These are phyloP conservation scores for Ametastegia equiseti DNA, from an alignment of 2,888 invertebrate genomes.

Conservation along the genomic window DNA sequence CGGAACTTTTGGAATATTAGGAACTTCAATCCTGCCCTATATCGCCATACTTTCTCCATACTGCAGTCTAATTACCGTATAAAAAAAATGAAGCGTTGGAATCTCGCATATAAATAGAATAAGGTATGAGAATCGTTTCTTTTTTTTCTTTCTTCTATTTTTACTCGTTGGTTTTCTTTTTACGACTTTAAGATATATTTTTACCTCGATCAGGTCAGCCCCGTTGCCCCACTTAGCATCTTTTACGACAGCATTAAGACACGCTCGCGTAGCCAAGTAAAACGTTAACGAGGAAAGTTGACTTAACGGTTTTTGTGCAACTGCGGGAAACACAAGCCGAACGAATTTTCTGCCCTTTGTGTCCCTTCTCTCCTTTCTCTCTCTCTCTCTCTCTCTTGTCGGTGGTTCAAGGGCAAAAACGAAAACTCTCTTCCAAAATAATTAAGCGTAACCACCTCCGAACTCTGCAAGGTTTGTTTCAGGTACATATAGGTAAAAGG, in stretches of 20 bases:
- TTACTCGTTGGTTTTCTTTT: too few species aligned
- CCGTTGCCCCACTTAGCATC: constrained; percentile 40
- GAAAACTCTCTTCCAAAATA: constrained; percentile 36
- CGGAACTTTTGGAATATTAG: too few species aligned
- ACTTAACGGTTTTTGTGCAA: constrained; percentile 24
- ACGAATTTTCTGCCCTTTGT: constrained; percentile 40
- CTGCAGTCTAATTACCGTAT: background rate
- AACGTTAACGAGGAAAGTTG: constrained; percentile 42
- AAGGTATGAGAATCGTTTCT: background rate
- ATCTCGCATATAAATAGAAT: background rate
- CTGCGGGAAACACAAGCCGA: constrained; percentile 12
- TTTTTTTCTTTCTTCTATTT: background rate
- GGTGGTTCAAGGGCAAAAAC: background rate
- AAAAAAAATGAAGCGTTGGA: background rate
- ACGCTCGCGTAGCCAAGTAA: constrained; percentile 31
- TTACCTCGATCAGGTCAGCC: constrained; percentile 37
- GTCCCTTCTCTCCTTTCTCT: too few species aligned
- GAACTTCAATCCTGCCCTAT: too few species aligned
- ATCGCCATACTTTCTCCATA: too few species aligned
- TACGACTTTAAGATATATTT: constrained; percentile 23
- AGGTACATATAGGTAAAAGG: background rate
- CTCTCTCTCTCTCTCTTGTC: background rate
- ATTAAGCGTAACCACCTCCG: constrained; percentile 29
- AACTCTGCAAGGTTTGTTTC: background rate
- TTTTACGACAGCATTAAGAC: constrained; percentile 41